Evolutionary conservation across 2,888 invertebrate genomes (phyloP), one percentile per base, ranked within the genome.

Genomic region (Caenorhabditis japonica): DNA sequence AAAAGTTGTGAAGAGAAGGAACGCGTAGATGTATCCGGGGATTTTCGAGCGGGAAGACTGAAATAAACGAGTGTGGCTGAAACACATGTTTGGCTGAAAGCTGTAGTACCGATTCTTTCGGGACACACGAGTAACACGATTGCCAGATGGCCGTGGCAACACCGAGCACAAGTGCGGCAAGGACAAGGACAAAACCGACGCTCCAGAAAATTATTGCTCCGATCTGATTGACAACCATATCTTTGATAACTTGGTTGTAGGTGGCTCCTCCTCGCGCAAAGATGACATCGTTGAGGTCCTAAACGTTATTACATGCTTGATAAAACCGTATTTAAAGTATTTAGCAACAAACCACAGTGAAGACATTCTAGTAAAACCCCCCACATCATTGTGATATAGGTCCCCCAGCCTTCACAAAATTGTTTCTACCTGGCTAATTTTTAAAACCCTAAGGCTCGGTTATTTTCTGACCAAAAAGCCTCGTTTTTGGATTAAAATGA

Each of bases 171-270:
- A 79, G 27, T 2, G 79, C 60, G 30, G 76, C 69, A 1, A 71
- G 27, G 3, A 78, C 61, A 21, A 76, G 30, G 10, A 74, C 70
- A 17, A 79, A 69, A 13, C 79, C 79, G 34, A 71, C 49, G 36
- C 74, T 74, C 58, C 73, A 76, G 51, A 78, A 78, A 38, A 74
- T 66, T 38, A 78, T 78, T 4, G 74, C 71, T 30, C 76, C 76
- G 52, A 75, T 75, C 58, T 77, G 73, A 17, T 53, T 58, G 36
- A 68, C 38, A 7, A 77, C 62, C 52, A 77, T 62, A 19, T 77
- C 77, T 17, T 55, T 53, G 51, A 70, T 60, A 3, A 77, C 64
- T 17, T 49, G 51, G 4, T 60, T 34, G 21, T 66, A 33, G 2
- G 71, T 58, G 10, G 52, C 53, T 1, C 56, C 62, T 33, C 51